Percentiles rank a stretch among this genome's conserved stretches.
Conservation (phyloP, 2,888 invertebrate genomes). For the Metacarcinus magister region DNA sequence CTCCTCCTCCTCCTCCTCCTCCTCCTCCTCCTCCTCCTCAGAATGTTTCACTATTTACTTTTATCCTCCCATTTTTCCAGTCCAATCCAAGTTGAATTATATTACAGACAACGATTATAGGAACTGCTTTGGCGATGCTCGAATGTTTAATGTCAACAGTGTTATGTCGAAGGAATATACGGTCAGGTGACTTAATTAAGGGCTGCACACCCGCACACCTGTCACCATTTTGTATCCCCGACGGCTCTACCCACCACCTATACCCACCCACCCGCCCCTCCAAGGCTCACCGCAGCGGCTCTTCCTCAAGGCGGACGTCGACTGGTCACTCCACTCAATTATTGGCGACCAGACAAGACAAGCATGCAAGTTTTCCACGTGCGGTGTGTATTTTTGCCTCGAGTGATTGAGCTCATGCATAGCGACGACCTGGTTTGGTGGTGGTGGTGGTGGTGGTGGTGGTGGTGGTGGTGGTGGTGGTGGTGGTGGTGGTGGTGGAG, state of each 20-base stretch:
- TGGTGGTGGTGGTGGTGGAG: not conserved
- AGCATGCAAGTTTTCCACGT: not conserved
- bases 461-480: not conserved
- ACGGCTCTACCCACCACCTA: not conserved
- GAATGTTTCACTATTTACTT: not conserved
- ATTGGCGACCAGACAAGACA: not conserved
- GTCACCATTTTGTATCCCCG: slow-evolving; percentile 27
- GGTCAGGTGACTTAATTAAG: not conserved
- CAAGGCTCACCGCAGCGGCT: not conserved
- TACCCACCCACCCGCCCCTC: not conserved
- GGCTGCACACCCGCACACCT: not conserved
- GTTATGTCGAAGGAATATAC: not conserved
- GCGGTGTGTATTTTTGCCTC: not conserved
- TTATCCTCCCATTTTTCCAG: not conserved
- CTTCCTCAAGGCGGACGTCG: not conserved
- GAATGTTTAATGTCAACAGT: not conserved
- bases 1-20: not conserved
- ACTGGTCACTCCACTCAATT: not conserved
- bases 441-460: not conserved
- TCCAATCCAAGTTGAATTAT: not conserved
- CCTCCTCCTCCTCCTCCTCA: not conserved
- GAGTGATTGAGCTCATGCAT: not conserved
- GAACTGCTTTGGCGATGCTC: not conserved
- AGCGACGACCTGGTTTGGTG: not conserved
- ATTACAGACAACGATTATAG: not conserved